A percentile compares a stretch with the other conserved stretches of the same genome.
phyloP scores from a whole-genome alignment of 2,113 vertebrate species.

The Clarias gariepinus region DNA sequence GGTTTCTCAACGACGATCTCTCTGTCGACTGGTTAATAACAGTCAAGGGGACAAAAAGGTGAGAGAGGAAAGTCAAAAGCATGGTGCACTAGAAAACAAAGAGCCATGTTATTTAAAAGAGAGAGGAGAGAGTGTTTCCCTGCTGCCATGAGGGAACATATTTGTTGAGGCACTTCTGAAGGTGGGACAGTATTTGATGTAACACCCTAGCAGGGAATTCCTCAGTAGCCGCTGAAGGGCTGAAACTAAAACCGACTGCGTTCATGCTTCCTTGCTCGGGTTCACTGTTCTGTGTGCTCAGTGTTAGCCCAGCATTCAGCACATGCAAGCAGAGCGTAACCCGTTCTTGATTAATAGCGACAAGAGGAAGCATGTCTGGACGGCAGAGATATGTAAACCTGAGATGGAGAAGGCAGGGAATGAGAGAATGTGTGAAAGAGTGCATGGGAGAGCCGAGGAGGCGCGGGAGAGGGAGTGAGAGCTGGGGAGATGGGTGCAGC shows the following conservation, averaged over 20 bases:
- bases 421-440: constrained; percentile 36
- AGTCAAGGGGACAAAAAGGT: constrained; percentile 22
- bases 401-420: constrained; percentile 29
- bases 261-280: constrained; percentile 34
- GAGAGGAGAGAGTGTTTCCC: constrained; percentile 40
- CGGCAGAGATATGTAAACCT: constrained; percentile 54
- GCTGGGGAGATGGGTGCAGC: constrained; percentile 82
- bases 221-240: constrained; percentile 73
- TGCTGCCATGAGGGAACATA: constrained; percentile 56
- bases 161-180: constrained; percentile 69
- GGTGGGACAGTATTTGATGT: constrained; percentile 79
- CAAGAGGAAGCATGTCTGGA: constrained; percentile 49
- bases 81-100: constrained; percentile 36
- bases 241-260: constrained; percentile 62
- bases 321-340: constrained; percentile 39
- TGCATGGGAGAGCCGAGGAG: constrained; percentile 44
- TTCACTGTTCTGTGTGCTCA: constrained; percentile 52
- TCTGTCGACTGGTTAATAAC: background rate
- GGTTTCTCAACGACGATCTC: background rate
- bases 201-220: constrained; percentile 81
- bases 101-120: constrained; percentile 37
- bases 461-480: constrained; percentile 58
- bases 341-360: constrained; percentile 39
- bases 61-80: constrained; percentile 8
- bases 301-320: constrained; percentile 41